Evolutionary conservation across 92 coral and sea anemone species (phyloP), one percentile per base, ranked within the genome.

Genomic region (Scolanthus callimorphus): DNA sequence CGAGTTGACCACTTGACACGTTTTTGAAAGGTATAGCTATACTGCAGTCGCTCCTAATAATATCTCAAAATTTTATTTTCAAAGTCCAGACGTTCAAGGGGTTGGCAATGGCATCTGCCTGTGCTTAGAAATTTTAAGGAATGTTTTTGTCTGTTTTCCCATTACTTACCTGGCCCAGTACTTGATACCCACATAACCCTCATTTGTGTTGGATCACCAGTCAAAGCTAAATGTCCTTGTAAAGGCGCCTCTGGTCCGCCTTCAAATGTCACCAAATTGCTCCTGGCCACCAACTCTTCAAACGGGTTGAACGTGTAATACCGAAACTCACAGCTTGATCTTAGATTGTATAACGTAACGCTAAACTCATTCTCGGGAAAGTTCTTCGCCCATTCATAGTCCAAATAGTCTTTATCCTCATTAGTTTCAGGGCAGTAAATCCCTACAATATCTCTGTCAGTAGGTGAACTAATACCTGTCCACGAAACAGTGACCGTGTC

Each of bases 181-280:
- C 91, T 95, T 3, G 97, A 91, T 12, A 91, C 89, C 97, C 97
- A 91, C 95, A 83, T 91, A 2, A 86, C 88, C 64, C 97, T 67
- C 95, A 91, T 86, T 56, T 91, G 76, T 31, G 88, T 79, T 20
- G 97, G 95, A 34, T 86, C 72, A 11, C 89, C 88, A 39, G 97
- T 86, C 8, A 91, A 84, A 22, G 97, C 90, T 23, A 91, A 48
- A 58, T 91, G 97, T 1, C 90, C 87, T 62, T 91, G 97, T 20
- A 86, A 58, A 21, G 97, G 97, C 0, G 56, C 73, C 21, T 91
- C 66, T 25, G 94, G 81, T 0, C 97, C 97, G 43, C 95, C 97
- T 43, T 91, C 66, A 71, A 91, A 91, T 34, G 59, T 57, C 61
- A 91, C 55, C 11, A 76, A 19, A 62, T 87, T 91, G 46, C 96